Percentiles rank a stretch among this genome's conserved stretches.
phyloP scores from a whole-genome alignment of 2,113 vertebrate genomes.

The Oryctolagus cuniculus region mOryCun1.1 NC_091436.1:65616501-65617000 shows the following conservation, averaged over 20 bases:
- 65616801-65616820: not conserved
- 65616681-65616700: constrained; percentile 24
- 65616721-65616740: constrained; percentile 12
- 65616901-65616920: not conserved
- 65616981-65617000: not conserved
- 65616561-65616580: not conserved
- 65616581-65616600: constrained; percentile 11
- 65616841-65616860: constrained; percentile 8
- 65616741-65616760: not conserved
- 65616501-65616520: constrained; percentile 49
- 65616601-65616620: not conserved
- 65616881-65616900: not conserved
- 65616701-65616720: accelerated
- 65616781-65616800: not conserved
- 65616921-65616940: not conserved
- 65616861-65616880: not conserved
- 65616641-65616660: not conserved
- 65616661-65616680: constrained; percentile 2
- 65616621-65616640: constrained; percentile 37
- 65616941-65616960: not conserved
- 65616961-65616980: not conserved
- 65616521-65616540: constrained; percentile 34
- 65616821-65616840: not conserved
- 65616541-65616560: not conserved
- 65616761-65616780: not conserved